Conservation (phyloP, 2,888 invertebrate genomes). For the Chouioia cunea region DNA sequence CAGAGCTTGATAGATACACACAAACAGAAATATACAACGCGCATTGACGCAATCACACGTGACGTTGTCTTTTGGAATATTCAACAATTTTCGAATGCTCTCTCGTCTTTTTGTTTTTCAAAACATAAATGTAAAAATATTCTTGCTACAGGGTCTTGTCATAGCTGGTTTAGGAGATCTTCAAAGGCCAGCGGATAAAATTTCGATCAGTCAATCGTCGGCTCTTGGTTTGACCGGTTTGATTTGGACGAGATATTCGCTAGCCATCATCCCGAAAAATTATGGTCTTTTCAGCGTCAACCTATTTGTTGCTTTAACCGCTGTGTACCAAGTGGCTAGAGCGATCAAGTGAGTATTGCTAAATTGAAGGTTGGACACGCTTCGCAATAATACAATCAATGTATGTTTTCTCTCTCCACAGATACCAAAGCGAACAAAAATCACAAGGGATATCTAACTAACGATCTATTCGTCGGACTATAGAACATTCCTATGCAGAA, state of each 20-base stretch:
- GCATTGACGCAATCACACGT: no score
- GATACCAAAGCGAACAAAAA: conserved; percentile 2
- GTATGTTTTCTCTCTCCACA: neutral
- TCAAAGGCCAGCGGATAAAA: conserved; percentile 86
- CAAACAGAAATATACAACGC: no score
- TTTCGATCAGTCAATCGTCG: conserved; percentile 85
- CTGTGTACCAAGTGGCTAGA: conserved; percentile 84
- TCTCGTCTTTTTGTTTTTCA: conserved; percentile 6
- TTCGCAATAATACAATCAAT: no score
- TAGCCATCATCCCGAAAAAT: conserved; percentile 97
- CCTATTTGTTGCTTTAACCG: conserved; percentile 93
- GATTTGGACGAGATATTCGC: conserved; percentile 95
- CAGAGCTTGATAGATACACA: conserved; percentile 8
- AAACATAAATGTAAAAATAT: no score
- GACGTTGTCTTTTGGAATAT: no score
- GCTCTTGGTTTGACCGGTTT: conserved; percentile 90
- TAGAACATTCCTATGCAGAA: conserved; percentile 43
- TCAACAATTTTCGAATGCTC: no score
- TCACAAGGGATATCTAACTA: conserved; percentile 27
- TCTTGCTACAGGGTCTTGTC: conserved; percentile 83
- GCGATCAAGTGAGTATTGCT: conserved; percentile 71
- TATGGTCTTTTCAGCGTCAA: conserved; percentile 96
- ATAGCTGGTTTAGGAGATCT: conserved; percentile 91
- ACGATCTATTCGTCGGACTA: conserved; percentile 7
- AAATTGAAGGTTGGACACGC: no score